Evolutionary conservation across 2,888 invertebrate genomes (phyloP).

Genomic region (Amiota minor): DNA sequence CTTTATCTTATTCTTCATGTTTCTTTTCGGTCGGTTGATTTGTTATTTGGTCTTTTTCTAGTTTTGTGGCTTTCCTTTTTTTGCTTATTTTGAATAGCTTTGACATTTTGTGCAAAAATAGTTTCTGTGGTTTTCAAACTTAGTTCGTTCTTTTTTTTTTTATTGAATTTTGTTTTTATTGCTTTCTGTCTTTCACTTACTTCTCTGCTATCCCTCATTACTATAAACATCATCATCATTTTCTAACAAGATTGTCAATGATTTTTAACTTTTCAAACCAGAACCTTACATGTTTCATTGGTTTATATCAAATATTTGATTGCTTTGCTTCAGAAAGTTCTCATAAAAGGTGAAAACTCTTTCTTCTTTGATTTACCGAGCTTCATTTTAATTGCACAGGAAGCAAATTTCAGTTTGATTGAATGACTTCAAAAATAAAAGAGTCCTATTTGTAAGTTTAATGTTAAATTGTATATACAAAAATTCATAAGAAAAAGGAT

Average conservation of each 20-base stretch:
- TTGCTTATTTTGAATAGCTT: constrained; percentile 14
- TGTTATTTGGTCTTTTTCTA: constrained; percentile 42
- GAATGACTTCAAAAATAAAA: too few species aligned
- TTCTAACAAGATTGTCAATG: too few species aligned
- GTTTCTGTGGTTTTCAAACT: constrained; percentile 30
- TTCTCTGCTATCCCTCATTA: background rate
- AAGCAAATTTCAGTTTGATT: too few species aligned
- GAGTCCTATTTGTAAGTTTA: too few species aligned
- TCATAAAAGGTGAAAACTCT: constrained; percentile 1
- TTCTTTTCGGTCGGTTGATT: background rate
- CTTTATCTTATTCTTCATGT: background rate
- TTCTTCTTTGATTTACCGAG: background rate
- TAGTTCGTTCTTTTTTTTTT: background rate
- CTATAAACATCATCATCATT: too few species aligned
- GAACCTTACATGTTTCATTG: background rate
- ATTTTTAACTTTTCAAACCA: too few species aligned
- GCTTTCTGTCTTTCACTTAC: background rate
- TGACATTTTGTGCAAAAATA: constrained; percentile 39
- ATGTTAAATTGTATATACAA: too few species aligned
- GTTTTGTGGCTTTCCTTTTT: constrained; percentile 13
- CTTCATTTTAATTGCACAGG: constrained; percentile 3
- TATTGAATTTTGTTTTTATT: constrained; percentile 27
- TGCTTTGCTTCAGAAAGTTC: constrained; percentile 11
- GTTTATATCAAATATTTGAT: constrained; percentile 17
- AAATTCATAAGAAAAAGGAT: too few species aligned